Base-by-base conservation (phyloP, 2,113 vertebrate species). In the Myrmophylax atrothorax region DNA sequence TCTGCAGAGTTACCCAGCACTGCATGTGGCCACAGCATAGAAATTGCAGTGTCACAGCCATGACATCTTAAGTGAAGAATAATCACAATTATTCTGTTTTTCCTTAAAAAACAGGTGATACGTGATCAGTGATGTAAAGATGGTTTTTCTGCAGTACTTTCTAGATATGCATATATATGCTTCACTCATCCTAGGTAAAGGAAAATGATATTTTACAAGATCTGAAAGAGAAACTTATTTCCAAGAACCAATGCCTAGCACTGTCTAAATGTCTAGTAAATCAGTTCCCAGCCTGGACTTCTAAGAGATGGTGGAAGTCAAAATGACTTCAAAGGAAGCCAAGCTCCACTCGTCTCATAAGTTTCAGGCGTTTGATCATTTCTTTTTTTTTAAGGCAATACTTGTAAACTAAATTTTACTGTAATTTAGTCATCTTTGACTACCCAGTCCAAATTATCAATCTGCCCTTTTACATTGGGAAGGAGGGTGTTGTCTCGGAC, bases 1-100 rank as follows among this genome's bases (percentile, higher is more conserved):
- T 90, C 25, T 67, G 24, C 20, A 52, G 13, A 58, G 18, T 38
- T 67, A 29, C 33, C 14, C 33, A 37, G 14, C 1, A 0, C 10
- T 70, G 19, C 18, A 1, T 18, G 13, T 31, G 42, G 22, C 14
- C 28, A 33, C 23, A 53, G 25, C 1, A 0, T 19, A 17, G 29
- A 10, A 47, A 78, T 62, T 50, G 84, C 22, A 29, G 20, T 6
- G 3, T 14, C 31, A 44, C 35, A 90, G 24, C 42, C 4, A 6
- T 17, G 10, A 29, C 26, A 37, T 20, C 16, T 24, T 15, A 69
- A 44, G 28, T 76, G 22, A 60, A 47, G n/a, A 73, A 28, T 58
- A 69, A 58, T 52, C 33, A 12, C 35, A 29, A 19, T 66, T 53
- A 38, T 59, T 74, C 35, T 87, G 8, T 0, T 56, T 89, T 91